Percentiles rank a stretch among this genome's conserved stretches.
phyloP scores from a whole-genome alignment of 2,888 invertebrate genomes.

The Lapara coniferarum region DNA sequence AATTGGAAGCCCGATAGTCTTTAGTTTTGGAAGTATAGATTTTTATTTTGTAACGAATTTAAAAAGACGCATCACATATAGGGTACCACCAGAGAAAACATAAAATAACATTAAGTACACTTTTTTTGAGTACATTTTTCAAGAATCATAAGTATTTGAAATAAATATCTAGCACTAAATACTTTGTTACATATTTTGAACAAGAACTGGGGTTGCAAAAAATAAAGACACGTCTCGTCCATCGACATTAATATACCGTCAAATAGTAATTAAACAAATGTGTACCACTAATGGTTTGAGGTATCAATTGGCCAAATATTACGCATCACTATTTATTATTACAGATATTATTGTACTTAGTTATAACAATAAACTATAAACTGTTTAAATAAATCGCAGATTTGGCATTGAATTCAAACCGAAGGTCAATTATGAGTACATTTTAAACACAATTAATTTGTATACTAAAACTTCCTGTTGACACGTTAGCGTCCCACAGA shows the following conservation, averaged over 20 bases:
- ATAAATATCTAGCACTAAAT: too few relatives aligned
- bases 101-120: too few relatives aligned
- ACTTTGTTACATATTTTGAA: neutral
- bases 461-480: neutral
- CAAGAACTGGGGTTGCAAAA: neutral
- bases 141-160: too few relatives aligned
- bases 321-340: neutral
- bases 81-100: too few relatives aligned
- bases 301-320: conserved; percentile 8
- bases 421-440: neutral
- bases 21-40: too few relatives aligned
- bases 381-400: conserved; percentile 3
- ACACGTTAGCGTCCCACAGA: neutral
- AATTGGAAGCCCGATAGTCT: too few relatives aligned
- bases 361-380: conserved; percentile 4
- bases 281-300: neutral
- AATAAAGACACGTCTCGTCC: neutral
- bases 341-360: too few relatives aligned
- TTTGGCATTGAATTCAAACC: neutral
- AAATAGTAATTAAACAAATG: conserved; percentile 2
- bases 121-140: too few relatives aligned
- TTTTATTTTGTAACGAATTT: too few relatives aligned
- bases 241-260: neutral
- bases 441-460: neutral
- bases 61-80: too few relatives aligned